A percentile compares a stretch with the other conserved stretches of the same genome.
phyloP scores from a whole-genome alignment of 2,797 vertebrate species.

The Platalea minor region DNA sequence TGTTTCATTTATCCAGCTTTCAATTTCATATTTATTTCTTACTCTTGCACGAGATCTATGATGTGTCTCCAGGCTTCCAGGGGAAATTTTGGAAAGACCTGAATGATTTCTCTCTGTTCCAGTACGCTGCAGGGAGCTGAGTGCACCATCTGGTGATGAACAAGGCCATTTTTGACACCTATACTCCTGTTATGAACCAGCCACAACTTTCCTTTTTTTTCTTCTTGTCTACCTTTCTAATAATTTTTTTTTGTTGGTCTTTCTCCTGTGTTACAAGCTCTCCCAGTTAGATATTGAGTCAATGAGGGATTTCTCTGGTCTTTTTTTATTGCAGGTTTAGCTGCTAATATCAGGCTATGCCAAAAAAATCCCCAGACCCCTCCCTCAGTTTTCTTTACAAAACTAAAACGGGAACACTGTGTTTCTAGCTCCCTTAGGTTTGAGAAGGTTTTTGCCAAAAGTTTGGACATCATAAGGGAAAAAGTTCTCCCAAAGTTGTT shows the following conservation, averaged over 20 bases:
- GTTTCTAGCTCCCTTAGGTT: not conserved
- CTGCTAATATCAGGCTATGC: not conserved
- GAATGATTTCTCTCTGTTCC: not conserved
- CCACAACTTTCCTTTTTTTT: not conserved
- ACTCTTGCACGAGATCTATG: not conserved
- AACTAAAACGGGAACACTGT: not conserved
- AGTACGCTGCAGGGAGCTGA: not conserved
- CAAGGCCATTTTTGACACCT: not conserved
- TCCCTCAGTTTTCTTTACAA: not conserved
- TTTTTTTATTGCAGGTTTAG: not conserved
- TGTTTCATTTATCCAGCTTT: not conserved
- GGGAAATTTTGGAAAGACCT: not conserved
- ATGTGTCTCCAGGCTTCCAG: not conserved
- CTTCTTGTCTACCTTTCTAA: not conserved
- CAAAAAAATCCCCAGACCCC: accelerated
- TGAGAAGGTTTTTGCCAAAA: not conserved
- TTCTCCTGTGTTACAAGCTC: not conserved
- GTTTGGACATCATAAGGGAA: not conserved
- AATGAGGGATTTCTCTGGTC: not conserved
- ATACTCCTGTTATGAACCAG: not conserved
- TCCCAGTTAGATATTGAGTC: not conserved
- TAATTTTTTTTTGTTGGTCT: not conserved
- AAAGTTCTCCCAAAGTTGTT: not conserved
- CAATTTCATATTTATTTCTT: not conserved
- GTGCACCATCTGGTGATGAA: not conserved